Evolutionary conservation across 2,888 invertebrate genomes (phyloP).

Genomic region (Hetaerina titia): DNA sequence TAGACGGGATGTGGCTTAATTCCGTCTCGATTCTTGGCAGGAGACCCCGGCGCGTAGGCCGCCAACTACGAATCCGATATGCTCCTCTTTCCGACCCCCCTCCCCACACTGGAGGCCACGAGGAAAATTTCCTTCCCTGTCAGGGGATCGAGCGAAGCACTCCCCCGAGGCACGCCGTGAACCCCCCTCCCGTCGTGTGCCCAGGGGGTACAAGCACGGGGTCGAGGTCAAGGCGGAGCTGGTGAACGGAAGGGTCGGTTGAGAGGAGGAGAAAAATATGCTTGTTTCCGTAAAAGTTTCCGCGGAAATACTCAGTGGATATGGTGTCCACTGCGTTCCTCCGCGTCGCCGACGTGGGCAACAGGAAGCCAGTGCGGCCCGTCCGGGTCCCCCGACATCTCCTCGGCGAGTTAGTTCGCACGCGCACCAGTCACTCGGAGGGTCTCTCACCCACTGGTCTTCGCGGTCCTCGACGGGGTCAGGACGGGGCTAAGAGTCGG

Average conservation of each 20-base stretch:
- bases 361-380: too few relatives aligned
- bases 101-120: not conserved
- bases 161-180: not conserved
- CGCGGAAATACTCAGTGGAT: not conserved
- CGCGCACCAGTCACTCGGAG: too few relatives aligned
- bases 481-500: not conserved
- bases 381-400: too few relatives aligned
- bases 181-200: too few relatives aligned
- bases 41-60: slow-evolving; percentile 47
- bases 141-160: not conserved
- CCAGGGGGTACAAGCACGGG: too few relatives aligned
- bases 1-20: slow-evolving; percentile 65
- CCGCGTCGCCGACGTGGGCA: too few relatives aligned
- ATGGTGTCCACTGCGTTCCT: too few relatives aligned
- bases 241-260: not conserved
- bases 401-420: too few relatives aligned
- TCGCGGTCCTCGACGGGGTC: not conserved
- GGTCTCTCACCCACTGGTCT: too few relatives aligned
- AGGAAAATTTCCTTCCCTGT: not conserved
- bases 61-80: slow-evolving; percentile 64
- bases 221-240: too few relatives aligned
- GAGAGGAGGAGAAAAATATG: not conserved
- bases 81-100: slow-evolving; percentile 43
- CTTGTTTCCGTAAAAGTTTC: not conserved
- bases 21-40: slow-evolving; percentile 65